phyloP scores from a whole-genome alignment of 2,797 vertebrate species.

The Alcedo quadribrachys region DNA sequence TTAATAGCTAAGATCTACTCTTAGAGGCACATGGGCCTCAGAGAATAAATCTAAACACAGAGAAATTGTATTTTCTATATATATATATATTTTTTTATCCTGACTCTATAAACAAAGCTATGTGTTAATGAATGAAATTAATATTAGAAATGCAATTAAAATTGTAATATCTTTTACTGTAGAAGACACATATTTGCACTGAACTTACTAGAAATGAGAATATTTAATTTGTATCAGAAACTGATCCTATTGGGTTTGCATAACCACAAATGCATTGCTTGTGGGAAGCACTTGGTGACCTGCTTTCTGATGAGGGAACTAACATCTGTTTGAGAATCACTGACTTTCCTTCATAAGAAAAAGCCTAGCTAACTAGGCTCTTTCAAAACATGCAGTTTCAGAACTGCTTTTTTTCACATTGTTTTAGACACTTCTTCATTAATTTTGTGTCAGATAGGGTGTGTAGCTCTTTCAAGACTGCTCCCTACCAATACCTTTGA shows the following conservation, averaged over 20 bases:
- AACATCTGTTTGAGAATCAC: background rate
- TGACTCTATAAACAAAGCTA: background rate
- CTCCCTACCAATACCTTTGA: background rate
- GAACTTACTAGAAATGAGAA: background rate
- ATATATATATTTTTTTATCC: background rate
- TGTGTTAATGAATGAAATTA: background rate
- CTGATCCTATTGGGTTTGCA: background rate
- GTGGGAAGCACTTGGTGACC: background rate
- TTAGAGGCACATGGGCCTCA: background rate
- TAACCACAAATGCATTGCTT: background rate
- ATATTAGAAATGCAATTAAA: background rate
- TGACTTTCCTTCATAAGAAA: background rate
- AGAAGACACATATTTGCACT: background rate
- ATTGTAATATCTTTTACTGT: background rate
- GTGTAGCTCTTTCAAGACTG: background rate
- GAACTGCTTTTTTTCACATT: background rate
- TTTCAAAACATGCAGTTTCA: slow-evolving; percentile 6
- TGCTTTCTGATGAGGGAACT: background rate
- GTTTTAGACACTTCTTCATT: background rate
- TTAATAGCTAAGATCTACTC: background rate
- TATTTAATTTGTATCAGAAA: background rate
- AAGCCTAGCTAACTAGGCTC: background rate
- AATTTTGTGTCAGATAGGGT: accelerated
- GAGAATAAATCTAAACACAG: background rate
- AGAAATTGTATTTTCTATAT: background rate